Base-by-base conservation (phyloP, 2,888 invertebrate genomes). In the Meghimatium bilineatum region DNA sequence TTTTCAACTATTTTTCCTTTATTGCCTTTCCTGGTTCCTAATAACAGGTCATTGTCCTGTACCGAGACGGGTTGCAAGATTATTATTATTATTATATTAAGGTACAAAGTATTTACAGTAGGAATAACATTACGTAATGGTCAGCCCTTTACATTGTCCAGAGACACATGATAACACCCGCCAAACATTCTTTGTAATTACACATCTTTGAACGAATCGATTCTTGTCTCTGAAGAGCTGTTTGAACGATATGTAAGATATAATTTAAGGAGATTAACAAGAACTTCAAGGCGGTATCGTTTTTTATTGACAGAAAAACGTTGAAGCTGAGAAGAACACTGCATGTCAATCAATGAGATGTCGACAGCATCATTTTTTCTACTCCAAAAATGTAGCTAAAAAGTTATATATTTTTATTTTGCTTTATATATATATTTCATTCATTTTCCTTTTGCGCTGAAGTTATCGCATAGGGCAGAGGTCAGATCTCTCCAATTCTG, bases 181-280 rank as follows among this genome's bases (percentile, higher is more conserved):
- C 52, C 8, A 26, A 34, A 23, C 75, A 49, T 75, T 29, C 17
- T 23, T 20, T 32, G 26, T 49, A 75, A 60, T 78, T 44, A 34
- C 36, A n/a, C 5, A 44, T 72, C 72, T 8, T 44, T n/a, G 32
- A 32, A 23, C 26, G 10, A 12, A 38, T 69, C 71, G 52, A 66
- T 71, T 56, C 23, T 36, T 10, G 26, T 14, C n/a, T 3, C 49
- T 34, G 26, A 49, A 71, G 71, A 34, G 10, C 44, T 23, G 71
- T 38, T 32, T 80, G 44, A 0, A 49, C 69, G 14, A 17, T 3
- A 49, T 17, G 12, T 36, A 38, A 20, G 36, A 38, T 38, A 38
- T 71, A 36, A 71, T 71, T 38, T 71, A 38, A 36, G 5, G 71
- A 71, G 38, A 71, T 71, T 38, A 71, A 26, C 38, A 71, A 38